Evolutionary conservation across 2,888 invertebrate genomes (phyloP), one percentile per base, ranked within the genome.

Genomic region (Callinectes sapidus): DNA sequence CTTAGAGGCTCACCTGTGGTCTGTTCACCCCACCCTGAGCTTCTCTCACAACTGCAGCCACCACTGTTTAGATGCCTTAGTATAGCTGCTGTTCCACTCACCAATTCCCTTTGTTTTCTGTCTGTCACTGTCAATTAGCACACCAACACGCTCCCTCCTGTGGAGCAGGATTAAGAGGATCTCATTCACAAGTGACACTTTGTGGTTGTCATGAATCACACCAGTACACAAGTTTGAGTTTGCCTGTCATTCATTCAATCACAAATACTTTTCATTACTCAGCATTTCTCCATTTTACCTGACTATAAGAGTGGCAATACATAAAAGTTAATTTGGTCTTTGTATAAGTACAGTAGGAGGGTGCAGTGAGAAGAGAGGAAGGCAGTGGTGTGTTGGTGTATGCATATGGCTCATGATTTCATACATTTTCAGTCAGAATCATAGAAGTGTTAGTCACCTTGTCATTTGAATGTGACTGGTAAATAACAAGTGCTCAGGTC

Each of bases 31-130:
- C 35, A 81, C 81, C 81, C 81, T 32, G 81, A 81, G 35, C 35
- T 81, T 35, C 81, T 35, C 81, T 35, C 35, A 35, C 16, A 81
- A 18, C 81, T 81, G 81, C 35, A 35, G 35, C 81, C 81, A 35
- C 81, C 81, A 35, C 81, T 81, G 81, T 81, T 81, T 81, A 81
- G 81, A 81, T 81, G 81, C 81, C 81, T 81, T 81, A 81, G 35
- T 35, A 71, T 71, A 71, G 28, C 71, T 71, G 71, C 71, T 71
- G 71, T 71, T 71, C 28, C 71, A 71, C 28, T 71, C 28, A n/a
- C 28, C 23, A 23, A 28, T 71, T 28, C 71, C n/a, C 23, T 71
- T 71, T 71, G 28, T 71, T 71, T 71, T 10, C n/a, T 71, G 28
- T 71, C n/a, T 28, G 28, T 28, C 71, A 71, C 28, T n/a, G n/a